Base-by-base conservation (phyloP, 1,140 invertebrate species). In the Camponotus vicinus region DNA sequence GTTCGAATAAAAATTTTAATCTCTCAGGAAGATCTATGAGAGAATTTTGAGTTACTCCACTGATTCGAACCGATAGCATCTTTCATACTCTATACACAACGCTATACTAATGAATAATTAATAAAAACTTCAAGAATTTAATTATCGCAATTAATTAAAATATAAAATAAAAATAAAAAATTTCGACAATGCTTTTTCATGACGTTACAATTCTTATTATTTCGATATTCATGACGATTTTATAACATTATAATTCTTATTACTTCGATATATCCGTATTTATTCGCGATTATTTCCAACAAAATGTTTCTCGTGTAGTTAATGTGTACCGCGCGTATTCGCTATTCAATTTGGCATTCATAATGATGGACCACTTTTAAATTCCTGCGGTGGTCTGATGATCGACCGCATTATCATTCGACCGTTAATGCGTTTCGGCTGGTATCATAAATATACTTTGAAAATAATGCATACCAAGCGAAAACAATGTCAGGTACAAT, bases 381-480 rank as follows among this genome's bases (percentile, higher is more conserved):
- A 87, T 82, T 82, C 37, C 77, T 27, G n/a, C 27, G 85, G 37
- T 11, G 21, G 55, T 42, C 55, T 78, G 69, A 87, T 87, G 52
- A 34, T 13, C 67, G 32, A 88, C 57, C 79, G 59, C 57, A 78
- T 85, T 67, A 85, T 78, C 64, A n/a, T 27, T 9, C 42, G 55
- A 42, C 18, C 49, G 67, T 75, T 85, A 85, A 88, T 71, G 78
- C 45, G 15, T 52, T 45, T 49, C 27, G 40, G 42, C 18, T 15
- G 52, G 1, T 15, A 21, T 84, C 32, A 63, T 84, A 84, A 84
- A 87, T 84, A 57, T 49, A n/a, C 52, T 32, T 57, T 27, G 67
- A 83, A 83, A 83, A 83, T 71, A 66, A 86, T 73, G 79, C 67
- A 73, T 45, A 55, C 27, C 52, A 37, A 15, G 57, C 61, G 78